Evolutionary conservation across 2,888 invertebrate genomes (phyloP), one percentile per base, ranked within the genome.

Genomic region (Brachyptera risi): DNA sequence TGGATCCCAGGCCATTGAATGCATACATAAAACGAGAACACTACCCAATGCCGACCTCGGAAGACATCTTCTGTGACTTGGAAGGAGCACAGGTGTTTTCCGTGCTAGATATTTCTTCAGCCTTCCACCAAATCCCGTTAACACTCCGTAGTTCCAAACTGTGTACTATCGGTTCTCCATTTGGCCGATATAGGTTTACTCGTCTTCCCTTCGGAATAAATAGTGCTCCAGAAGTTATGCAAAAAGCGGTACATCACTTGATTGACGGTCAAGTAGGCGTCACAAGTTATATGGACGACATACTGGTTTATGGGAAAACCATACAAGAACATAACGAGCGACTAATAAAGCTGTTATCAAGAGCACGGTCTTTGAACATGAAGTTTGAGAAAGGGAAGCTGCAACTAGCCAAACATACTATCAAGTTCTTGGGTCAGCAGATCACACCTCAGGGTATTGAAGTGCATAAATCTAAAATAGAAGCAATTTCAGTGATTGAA

Each of bases 361-460:
- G 44, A 19, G 56, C 67, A 19, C 31, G 51, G 23, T 26, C 63
- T 5, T 60, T 61, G 54, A 69, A 69, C 4, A 59, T 70, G 21
- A 69, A 68, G 40, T 54, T 71, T 7, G 69, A 68, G 23, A 62
- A 62, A 51, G 66, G 68, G 23, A 71, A 71, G 61, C 70, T 26
- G 47, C 62, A 37, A 68, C 68, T 61, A 60, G 35, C 31, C n/a
- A 23, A 13, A 24, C 15, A 21, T 5, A 15, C 31, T 4, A 51
- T 51, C 7, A 26, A 26, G 21, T 51, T 15, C 35, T 5, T 51
- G 26, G 51, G 51, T 9, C 51, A 51, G 23, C n/a, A 31, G 15
- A 15, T 51, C 5, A 31, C 63, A 65, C 35, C 61, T 66, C 27
- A 57, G 65, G 50, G 50, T 44, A 15, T 51, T 5, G 31, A 35